Evolutionary conservation across 2,113 vertebrate species (phyloP).

Genomic region (Archilochus colubris): DNA sequence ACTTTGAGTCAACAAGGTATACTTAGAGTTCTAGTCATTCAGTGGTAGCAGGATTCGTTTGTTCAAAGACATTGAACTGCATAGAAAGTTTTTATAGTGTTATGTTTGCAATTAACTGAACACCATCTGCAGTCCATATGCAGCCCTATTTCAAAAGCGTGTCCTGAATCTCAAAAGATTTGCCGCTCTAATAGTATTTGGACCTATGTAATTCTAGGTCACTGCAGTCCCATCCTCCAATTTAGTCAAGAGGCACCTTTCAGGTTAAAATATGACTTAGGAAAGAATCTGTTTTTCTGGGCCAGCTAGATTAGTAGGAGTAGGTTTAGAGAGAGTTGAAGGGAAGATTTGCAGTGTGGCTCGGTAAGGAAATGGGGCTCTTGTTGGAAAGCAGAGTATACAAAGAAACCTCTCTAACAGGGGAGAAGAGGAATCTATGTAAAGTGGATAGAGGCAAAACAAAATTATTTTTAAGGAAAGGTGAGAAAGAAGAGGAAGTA

Average conservation of each 20-base stretch:
- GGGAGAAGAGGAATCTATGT: not conserved
- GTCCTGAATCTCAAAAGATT: not conserved
- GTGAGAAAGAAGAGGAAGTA: not conserved
- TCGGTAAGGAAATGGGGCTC: not conserved
- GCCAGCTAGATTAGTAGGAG: not conserved
- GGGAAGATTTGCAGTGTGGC: not conserved
- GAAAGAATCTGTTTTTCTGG: not conserved
- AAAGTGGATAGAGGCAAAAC: not conserved
- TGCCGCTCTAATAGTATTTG: not conserved
- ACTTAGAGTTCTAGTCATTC: slow-evolving; percentile 34
- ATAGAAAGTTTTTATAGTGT: not conserved
- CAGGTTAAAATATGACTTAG: not conserved
- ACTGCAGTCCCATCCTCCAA: not conserved
- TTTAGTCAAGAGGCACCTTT: not conserved
- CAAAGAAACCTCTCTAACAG: not conserved
- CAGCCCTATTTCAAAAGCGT: not conserved
- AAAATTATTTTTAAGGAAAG: not conserved
- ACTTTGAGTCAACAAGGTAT: slow-evolving; percentile 10
- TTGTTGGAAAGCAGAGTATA: not conserved
- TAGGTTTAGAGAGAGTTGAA: not conserved
- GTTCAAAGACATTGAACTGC: not conserved
- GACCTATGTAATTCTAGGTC: not conserved
- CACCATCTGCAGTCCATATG: not conserved
- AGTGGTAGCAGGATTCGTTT: slow-evolving; percentile 34
- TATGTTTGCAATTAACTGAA: not conserved